Evolutionary conservation across 2,888 invertebrate genomes (phyloP).

Genomic region (Pegoplata infirma): DNA sequence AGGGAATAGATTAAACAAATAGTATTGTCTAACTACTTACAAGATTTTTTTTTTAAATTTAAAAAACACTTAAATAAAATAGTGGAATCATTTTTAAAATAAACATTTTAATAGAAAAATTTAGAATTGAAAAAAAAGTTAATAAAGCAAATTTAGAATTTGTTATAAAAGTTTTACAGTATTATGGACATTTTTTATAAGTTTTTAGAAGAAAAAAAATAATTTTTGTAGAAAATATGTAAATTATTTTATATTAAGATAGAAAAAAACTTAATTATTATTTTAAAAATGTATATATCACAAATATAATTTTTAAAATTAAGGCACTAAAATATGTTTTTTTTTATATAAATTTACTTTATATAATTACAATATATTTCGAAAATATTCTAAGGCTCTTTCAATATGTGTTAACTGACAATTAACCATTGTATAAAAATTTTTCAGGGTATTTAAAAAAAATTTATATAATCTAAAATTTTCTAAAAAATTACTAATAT

Average conservation of each 20-base stretch:
- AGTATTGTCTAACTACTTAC: not conserved
- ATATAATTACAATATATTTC: slow-evolving; percentile 22
- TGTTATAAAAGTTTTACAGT: not conserved
- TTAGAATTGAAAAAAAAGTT: not conserved
- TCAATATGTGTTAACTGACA: slow-evolving; percentile 57
- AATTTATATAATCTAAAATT: slow-evolving; percentile 75
- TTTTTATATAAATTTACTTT: not conserved
- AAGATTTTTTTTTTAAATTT: too few relatives aligned
- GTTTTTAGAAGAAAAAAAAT: not conserved
- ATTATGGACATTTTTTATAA: too few relatives aligned
- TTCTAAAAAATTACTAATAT: slow-evolving; percentile 74
- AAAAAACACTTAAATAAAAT: not conserved
- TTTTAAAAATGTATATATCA: not conserved
- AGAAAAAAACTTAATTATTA: slow-evolving; percentile 2
- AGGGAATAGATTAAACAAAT: not conserved
- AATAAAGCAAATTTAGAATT: not conserved
- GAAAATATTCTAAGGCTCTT: slow-evolving; percentile 52
- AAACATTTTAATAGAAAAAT: not conserved
- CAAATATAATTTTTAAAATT: not conserved
- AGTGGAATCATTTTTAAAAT: too few relatives aligned
- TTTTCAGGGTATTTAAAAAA: slow-evolving; percentile 71
- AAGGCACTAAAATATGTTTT: not conserved
- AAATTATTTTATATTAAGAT: not conserved
- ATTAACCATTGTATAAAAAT: slow-evolving; percentile 72
- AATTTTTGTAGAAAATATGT: not conserved